Evolutionary conservation across 1,140 invertebrate genomes (phyloP).

Genomic region (Bicyclus anynana): DNA sequence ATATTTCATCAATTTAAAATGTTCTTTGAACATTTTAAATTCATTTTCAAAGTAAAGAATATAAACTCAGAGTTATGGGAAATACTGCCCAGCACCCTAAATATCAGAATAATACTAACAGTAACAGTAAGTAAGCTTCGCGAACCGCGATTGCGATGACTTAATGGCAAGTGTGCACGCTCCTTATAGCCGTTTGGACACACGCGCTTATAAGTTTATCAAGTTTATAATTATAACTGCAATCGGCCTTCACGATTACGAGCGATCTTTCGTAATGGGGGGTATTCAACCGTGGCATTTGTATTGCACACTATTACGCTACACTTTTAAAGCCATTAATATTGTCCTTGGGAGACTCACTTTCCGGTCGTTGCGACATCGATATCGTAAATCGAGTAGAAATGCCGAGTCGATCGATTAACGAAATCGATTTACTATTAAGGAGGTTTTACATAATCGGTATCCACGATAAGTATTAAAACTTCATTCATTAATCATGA

Average conservation of each 20-base stretch:
- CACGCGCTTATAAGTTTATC: constrained; percentile 9
- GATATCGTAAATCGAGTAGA: constrained; percentile 34
- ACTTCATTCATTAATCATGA: too few species aligned
- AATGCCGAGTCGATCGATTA: constrained; percentile 15
- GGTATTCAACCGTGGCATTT: constrained; percentile 30
- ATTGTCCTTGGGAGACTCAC: constrained; percentile 34
- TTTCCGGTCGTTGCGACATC: constrained; percentile 35
- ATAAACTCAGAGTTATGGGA: too few species aligned
- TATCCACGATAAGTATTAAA: too few species aligned
- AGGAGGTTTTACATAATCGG: constrained; percentile 7
- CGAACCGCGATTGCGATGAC: too few species aligned
- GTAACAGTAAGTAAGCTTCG: too few species aligned
- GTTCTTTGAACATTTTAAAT: too few species aligned
- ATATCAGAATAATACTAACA: too few species aligned
- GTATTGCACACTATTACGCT: constrained; percentile 31
- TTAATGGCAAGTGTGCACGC: neutral
- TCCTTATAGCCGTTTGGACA: constrained; percentile 11
- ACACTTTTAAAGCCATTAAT: constrained; percentile 35
- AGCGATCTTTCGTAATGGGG: constrained; percentile 27
- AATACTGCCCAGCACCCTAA: too few species aligned
- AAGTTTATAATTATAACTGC: constrained; percentile 18
- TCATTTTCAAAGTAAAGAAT: too few species aligned
- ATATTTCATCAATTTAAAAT: too few species aligned
- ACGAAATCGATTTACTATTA: constrained; percentile 16
- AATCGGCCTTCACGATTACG: constrained; percentile 25